Evolutionary conservation across 2,113 vertebrate genomes (phyloP), one percentile per base, ranked within the genome.

Genomic region (Pavo muticus): DNA sequence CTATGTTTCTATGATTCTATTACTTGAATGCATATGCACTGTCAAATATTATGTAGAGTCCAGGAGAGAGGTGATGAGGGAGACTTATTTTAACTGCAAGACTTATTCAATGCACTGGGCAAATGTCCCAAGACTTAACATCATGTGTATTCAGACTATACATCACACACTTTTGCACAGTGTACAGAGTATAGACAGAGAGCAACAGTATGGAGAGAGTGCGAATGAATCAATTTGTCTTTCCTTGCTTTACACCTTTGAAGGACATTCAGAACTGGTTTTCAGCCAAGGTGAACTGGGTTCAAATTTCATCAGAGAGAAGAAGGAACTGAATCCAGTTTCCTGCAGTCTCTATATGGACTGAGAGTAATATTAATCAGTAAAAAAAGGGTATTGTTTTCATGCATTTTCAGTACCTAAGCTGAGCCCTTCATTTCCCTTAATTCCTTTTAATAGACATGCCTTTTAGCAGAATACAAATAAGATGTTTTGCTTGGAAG

Each of bases 371-470:
- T 11, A 27, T 40, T 69, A 29, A 59, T 84, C 54, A 32, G 0
- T 32, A 37, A 94, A 87, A 92, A 60, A 60, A 82, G 29, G 40
- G 4, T 9, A 73, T 70, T 79, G 27, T 72, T 94, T 25, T 87
- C 35, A 24, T 65, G 19, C 29, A 18, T 78, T 75, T 84, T 10
- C 27, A 59, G 7, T 64, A 65, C 27, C 44, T 48, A 40, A 57
- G 17, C 73, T 75, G 52, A 76, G 19, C 4, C 16, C 13, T 63
- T 91, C 8, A 17, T 85, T 82, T 88, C 44, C 25, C 47, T 63
- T 63, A 40, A 4, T 87, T 92, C 76, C 40, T 69, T 84, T 85
- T 27, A 13, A 32, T 75, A 48, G 56, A 47, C 6, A 54, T 37
- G 54, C 4, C 1, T 48, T 61, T 84, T 87, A 29, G 6, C 4